phyloP scores from a whole-genome alignment of 2,113 vertebrate genomes.

The Corapipo altera region DNA sequence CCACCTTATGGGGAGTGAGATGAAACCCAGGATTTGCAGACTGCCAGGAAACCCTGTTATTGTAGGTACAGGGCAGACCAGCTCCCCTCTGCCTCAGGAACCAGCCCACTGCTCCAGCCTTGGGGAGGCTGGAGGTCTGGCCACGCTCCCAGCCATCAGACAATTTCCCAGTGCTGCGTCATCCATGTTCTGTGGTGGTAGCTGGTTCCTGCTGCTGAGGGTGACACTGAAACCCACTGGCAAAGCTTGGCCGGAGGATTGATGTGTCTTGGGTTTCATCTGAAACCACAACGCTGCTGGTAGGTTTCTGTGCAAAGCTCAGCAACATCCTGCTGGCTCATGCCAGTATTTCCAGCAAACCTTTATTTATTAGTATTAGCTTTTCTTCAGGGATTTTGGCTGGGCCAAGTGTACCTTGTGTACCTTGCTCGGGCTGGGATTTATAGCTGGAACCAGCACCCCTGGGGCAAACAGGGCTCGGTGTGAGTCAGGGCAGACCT shows the following conservation, averaged over 20 bases:
- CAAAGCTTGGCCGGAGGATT: rapidly evolving
- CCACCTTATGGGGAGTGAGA: neutral
- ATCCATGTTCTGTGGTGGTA: rapidly evolving
- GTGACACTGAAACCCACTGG: neutral
- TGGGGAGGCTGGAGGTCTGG: rapidly evolving
- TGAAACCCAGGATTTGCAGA: neutral
- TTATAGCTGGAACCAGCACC: neutral
- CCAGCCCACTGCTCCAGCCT: neutral
- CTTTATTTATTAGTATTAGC: neutral
- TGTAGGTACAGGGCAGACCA: neutral
- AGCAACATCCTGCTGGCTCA: neutral
- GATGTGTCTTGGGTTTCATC: neutral
- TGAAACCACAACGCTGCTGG: neutral
- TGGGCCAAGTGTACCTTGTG: neutral
- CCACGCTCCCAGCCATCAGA: neutral
- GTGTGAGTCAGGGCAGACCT: neutral
- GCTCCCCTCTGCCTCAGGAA: neutral
- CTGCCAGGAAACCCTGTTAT: neutral
- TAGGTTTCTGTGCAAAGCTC: neutral
- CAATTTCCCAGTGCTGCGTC: rapidly evolving
- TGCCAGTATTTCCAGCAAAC: neutral
- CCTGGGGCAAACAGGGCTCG: neutral
- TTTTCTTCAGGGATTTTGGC: constrained; percentile 19
- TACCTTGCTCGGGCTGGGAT: rapidly evolving
- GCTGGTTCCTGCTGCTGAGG: neutral